Percentiles rank a stretch among this genome's conserved stretches.
Conservation (phyloP, 2,888 invertebrate genomes). For the Pristionchus arcanus region DNA sequence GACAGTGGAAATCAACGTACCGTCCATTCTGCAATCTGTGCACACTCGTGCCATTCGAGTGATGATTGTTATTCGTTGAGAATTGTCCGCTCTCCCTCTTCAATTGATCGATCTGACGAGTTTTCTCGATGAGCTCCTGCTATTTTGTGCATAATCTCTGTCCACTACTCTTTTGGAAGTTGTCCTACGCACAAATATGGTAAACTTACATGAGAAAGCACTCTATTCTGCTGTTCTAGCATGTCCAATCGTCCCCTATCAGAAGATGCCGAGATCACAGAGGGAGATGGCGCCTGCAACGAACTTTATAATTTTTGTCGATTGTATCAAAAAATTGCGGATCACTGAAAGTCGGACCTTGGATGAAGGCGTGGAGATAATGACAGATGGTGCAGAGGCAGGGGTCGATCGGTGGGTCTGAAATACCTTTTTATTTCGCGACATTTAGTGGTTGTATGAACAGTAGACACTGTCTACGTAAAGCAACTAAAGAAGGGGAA, state of each 20-base stretch:
- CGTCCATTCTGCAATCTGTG: conserved; percentile 35
- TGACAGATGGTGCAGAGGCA: background rate
- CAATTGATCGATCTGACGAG: conserved; percentile 79
- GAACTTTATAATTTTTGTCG: conserved; percentile 83
- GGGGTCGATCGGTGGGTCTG: conserved; percentile 5
- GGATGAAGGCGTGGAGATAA: conserved; percentile 18
- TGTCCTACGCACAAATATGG: background rate
- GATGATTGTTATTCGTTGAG: background rate
- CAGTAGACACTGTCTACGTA: background rate
- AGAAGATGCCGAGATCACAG: background rate
- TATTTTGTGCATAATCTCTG: conserved; percentile 51
- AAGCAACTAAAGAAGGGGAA: background rate
- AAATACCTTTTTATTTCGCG: background rate
- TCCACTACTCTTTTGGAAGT: no score
- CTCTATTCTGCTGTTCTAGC: conserved; percentile 80
- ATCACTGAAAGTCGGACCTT: background rate
- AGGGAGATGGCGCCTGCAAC: conserved; percentile 59
- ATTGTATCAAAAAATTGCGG: background rate
- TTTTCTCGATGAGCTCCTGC: conserved; percentile 80
- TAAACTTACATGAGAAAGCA: conserved; percentile 78
- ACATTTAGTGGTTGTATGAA: no score
- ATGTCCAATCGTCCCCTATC: conserved; percentile 71
- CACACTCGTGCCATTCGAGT: background rate
- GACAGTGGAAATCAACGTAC: background rate
- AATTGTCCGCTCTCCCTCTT: conserved; percentile 65